Conservation (phyloP, 2,888 invertebrate genomes). For the Anarsia innoxiella region DNA sequence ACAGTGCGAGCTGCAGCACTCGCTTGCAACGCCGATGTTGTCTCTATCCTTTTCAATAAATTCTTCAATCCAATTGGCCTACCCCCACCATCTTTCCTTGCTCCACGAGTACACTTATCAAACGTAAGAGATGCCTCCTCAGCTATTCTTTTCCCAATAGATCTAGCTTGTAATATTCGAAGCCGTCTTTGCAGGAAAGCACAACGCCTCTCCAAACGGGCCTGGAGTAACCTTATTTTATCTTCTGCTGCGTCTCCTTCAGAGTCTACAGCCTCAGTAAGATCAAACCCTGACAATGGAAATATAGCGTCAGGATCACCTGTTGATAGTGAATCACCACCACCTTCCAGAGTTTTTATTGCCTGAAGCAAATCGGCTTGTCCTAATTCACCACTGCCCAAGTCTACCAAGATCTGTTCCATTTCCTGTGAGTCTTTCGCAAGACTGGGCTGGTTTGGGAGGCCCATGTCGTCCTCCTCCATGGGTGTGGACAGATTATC, state of each 20-base stretch:
- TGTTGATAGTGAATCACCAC: constrained; percentile 52
- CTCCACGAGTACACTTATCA: constrained; percentile 84
- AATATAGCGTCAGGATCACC: constrained; percentile 69
- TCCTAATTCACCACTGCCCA: constrained; percentile 74
- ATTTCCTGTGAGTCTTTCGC: constrained; percentile 77
- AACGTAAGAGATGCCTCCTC: constrained; percentile 80
- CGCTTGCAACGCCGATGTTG: constrained; percentile 57
- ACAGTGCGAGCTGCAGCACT: constrained; percentile 53
- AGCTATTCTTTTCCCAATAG: constrained; percentile 84
- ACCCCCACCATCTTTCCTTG: constrained; percentile 73
- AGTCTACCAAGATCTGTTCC: constrained; percentile 79
- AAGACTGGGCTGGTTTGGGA: constrained; percentile 72
- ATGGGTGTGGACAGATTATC: constrained; percentile 71
- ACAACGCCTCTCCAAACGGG: constrained; percentile 79
- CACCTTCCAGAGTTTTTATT: constrained; percentile 82
- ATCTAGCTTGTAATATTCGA: constrained; percentile 83
- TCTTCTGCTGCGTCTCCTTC: constrained; percentile 71
- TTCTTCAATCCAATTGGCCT: constrained; percentile 61
- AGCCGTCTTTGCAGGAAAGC: constrained; percentile 83
- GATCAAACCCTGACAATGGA: constrained; percentile 57
- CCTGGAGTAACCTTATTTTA: constrained; percentile 71
- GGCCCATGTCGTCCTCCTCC: constrained; percentile 76
- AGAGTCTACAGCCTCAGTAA: constrained; percentile 68
- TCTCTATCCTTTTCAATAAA: constrained; percentile 59
- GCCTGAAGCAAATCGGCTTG: constrained; percentile 83